Percentiles rank a stretch among this genome's conserved stretches.
Conservation (phyloP, 2,888 invertebrate species). For the Oligia strigilis region DNA sequence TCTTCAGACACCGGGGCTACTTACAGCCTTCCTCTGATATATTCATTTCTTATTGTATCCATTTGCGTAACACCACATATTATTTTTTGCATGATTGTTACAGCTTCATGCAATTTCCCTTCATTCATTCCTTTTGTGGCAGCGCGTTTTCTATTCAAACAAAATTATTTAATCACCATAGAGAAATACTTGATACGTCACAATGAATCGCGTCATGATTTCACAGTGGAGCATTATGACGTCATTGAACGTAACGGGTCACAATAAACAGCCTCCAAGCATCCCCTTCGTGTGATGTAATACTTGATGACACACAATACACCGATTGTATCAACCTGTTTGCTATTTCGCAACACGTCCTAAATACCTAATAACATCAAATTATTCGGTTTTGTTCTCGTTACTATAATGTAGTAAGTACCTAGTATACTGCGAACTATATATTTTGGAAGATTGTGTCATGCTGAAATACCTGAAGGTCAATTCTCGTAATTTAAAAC, state of each 20-base stretch:
- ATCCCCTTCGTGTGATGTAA: conserved; percentile 56
- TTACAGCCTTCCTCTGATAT: not conserved
- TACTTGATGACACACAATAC: conserved; percentile 67
- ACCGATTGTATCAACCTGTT: conserved; percentile 58
- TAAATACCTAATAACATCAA: conserved; percentile 40
- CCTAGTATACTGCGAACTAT: conserved; percentile 23
- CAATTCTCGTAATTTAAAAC: too few relatives aligned
- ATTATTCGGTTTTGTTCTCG: conserved; percentile 48
- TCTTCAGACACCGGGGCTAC: too few relatives aligned
- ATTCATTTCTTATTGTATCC: too few relatives aligned
- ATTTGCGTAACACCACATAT: not conserved
- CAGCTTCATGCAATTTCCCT: not conserved
- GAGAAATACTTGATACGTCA: conserved; percentile 32
- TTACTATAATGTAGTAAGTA: conserved; percentile 20
- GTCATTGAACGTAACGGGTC: conserved; percentile 24
- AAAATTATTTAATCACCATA: conserved; percentile 9
- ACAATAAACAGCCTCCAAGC: conserved; percentile 41
- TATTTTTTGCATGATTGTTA: not conserved
- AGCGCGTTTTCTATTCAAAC: not conserved
- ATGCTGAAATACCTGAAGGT: conserved; percentile 15
- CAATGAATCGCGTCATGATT: conserved; percentile 21
- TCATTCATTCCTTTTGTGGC: not conserved
- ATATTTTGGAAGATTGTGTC: conserved; percentile 41
- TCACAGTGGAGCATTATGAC: conserved; percentile 29
- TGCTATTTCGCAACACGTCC: conserved; percentile 35